phyloP scores from a whole-genome alignment of 2,888 invertebrate genomes.

The Alloscopus bannaensis region DNA sequence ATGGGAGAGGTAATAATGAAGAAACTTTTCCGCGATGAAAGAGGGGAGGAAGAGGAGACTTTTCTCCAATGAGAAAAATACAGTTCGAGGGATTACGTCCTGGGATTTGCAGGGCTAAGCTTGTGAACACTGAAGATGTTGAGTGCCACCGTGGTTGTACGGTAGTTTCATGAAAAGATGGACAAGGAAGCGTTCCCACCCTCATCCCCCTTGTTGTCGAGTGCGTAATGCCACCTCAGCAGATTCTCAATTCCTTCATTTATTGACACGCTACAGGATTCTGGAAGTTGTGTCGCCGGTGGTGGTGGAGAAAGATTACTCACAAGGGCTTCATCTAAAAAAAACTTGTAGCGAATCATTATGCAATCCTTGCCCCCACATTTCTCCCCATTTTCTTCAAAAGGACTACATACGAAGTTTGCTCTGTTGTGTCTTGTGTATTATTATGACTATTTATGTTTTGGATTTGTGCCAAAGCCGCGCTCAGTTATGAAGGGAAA shows the following conservation, averaged over 20 bases:
- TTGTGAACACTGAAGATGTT: neutral
- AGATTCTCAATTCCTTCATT: neutral
- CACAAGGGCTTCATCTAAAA: neutral
- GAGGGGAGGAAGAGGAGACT: no score
- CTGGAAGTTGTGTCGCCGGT: neutral
- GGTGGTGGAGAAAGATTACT: neutral
- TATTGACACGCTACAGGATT: slow-evolving; percentile 14
- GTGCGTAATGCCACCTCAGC: neutral
- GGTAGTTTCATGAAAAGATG: neutral
- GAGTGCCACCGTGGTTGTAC: neutral
- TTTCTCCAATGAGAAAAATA: neutral
- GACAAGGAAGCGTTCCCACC: no score
- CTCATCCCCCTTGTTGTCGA: slow-evolving; percentile 2
- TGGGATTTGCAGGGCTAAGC: slow-evolving; percentile 36
- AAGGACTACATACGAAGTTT: no score
- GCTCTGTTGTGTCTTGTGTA: neutral
- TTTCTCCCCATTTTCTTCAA: neutral
- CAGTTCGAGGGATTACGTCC: slow-evolving; percentile 14
- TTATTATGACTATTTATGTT: slow-evolving; percentile 24
- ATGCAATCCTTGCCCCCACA: neutral
- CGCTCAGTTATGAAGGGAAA: neutral
- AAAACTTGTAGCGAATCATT: no score
- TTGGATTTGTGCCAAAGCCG: slow-evolving; percentile 29
- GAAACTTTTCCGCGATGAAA: slow-evolving; percentile 23
- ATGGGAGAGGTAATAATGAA: slow-evolving; percentile 45